Evolutionary conservation across 2,797 vertebrate species (phyloP), one percentile per base, ranked within the genome.

Genomic region (Pseudomugil tenellus): DNA sequence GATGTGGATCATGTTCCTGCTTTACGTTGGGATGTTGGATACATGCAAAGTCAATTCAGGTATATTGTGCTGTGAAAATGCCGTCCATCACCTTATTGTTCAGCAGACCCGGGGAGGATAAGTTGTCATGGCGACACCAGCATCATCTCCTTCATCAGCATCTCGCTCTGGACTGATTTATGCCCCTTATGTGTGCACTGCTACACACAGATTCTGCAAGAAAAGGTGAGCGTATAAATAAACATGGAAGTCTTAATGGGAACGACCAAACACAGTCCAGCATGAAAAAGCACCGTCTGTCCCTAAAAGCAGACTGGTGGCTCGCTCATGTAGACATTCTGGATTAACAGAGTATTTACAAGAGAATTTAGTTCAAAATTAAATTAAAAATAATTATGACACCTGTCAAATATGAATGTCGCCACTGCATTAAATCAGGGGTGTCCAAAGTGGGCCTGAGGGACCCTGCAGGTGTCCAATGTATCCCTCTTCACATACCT

Each of bases 71-170:
- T n/a, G n/a, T n/a, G n/a, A n/a, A n/a, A n/a, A n/a, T 21, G 23
- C 58, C 61, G 17, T n/a, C 32, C 8, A 19, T 31, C 54, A 64
- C 62, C 28, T 56, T 8, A 13, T 17, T 35, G 29, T 43, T 26
- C 35, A 48, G 39, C 9, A n/a, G 62, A 65, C 65, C 48, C 21
- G 31, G 26, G 29, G 62, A 58, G 23, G 70, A 53, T 29, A 29
- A 48, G 70, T 66, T 60, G 49, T 66, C 70, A 72, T 72, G 57
- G 63, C 55, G 70, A 66, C 39, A 48, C 48, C 35, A 35, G 48
- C 48, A 21, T 10, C 21, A 35, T 58, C 60, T 52, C 53, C 32
- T 12, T 59, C 35, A 28, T 48, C 67, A n/a, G 57, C 16, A 2
- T 43, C 67, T 56, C n/a, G n/a, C 35, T 60, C 37, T 21, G 52